Conservation (phyloP, 2,888 invertebrate species). For the Drosophila lutescens region DNA sequence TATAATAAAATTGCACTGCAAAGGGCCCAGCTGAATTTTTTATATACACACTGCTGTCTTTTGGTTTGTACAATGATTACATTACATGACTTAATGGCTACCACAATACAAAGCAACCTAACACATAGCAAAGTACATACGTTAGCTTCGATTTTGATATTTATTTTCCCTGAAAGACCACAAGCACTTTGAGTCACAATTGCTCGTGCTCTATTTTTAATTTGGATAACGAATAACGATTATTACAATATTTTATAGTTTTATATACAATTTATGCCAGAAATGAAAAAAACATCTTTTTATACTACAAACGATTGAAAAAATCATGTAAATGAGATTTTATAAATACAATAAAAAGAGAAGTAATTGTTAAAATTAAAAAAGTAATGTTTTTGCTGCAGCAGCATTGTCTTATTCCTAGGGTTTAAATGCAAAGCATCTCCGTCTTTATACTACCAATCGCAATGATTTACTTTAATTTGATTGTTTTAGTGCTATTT, state of each 20-base stretch:
- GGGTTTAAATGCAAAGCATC: conserved; percentile 18
- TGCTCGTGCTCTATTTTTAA: conserved; percentile 19
- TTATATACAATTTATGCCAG: conserved; percentile 50
- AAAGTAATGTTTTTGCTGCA: not conserved
- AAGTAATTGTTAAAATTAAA: conserved; percentile 43
- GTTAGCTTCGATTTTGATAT: not conserved
- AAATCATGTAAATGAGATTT: conserved; percentile 59
- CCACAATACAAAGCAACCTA: conserved; percentile 29
- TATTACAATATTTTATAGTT: conserved; percentile 52
- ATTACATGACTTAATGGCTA: conserved; percentile 14
- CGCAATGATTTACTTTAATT: not conserved
- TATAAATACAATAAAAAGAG: conserved; percentile 51
- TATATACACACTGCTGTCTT: conserved; percentile 33
- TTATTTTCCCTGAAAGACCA: conserved; percentile 6
- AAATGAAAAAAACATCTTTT: conserved; percentile 28
- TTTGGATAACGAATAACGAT: conserved; percentile 28
- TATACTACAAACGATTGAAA: conserved; percentile 31
- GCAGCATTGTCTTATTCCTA: conserved; percentile 17
- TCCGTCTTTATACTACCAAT: conserved; percentile 7
- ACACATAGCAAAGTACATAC: conserved; percentile 27
- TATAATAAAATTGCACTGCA: conserved; percentile 25
- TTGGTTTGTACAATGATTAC: conserved; percentile 28
- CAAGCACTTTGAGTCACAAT: conserved; percentile 11
- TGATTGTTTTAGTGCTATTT: not conserved
- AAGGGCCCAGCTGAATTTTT: conserved; percentile 50